phyloP scores from a whole-genome alignment of 2,113 vertebrate species.

The Gasterosteus nipponicus region DNA sequence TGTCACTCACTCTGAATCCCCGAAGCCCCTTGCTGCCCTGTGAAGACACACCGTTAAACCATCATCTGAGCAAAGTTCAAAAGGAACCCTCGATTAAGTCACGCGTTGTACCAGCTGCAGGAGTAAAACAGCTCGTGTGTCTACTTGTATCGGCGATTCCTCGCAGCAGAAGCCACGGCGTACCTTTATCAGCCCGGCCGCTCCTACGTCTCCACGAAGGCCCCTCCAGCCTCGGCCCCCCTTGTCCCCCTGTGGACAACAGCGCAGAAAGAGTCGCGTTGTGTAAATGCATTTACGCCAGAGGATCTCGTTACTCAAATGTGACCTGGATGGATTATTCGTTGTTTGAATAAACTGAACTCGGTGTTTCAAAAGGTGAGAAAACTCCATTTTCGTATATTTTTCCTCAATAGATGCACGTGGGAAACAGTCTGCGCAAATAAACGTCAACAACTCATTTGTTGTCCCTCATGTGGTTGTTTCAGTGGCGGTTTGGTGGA shows the following conservation, averaged over 20 bases:
- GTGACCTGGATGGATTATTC: neutral
- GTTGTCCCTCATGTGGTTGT: too few relatives aligned
- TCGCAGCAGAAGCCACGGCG: fast-evolving
- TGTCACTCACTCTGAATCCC: constrained; percentile 55
- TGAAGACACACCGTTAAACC: neutral
- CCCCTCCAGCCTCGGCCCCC: constrained; percentile 72
- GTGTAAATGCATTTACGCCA: neutral
- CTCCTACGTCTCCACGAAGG: constrained; percentile 66
- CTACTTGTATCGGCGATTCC: too few relatives aligned
- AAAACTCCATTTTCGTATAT: too few relatives aligned
- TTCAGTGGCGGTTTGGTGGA: neutral
- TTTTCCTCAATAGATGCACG: neutral
- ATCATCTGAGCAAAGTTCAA: too few relatives aligned
- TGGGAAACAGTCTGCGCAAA: neutral
- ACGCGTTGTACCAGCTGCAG: too few relatives aligned
- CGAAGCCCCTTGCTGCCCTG: constrained; percentile 56
- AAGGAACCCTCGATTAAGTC: too few relatives aligned
- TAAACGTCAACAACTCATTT: too few relatives aligned
- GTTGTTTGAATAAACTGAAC: neutral
- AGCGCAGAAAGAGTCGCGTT: neutral
- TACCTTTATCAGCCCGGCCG: constrained; percentile 67
- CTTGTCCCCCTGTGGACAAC: constrained; percentile 62
- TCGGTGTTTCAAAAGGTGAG: too few relatives aligned
- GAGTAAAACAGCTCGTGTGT: too few relatives aligned
- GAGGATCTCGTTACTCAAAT: neutral